Evolutionary conservation across 2,113 vertebrate species (phyloP), one percentile per base, ranked within the genome.

Genomic region (Burhinus oedicnemus): DNA sequence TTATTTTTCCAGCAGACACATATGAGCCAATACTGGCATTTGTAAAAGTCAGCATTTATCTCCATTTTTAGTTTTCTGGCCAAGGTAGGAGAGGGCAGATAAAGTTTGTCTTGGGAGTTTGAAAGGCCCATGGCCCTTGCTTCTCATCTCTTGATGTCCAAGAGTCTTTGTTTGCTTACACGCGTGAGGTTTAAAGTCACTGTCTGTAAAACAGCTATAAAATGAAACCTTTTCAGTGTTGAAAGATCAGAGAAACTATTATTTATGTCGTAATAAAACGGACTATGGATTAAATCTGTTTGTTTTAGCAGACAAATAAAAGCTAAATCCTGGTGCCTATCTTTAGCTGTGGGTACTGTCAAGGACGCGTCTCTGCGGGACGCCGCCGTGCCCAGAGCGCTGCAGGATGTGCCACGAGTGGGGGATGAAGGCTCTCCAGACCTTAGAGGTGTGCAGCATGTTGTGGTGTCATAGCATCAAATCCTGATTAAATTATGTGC

Each of bases 391-490:
- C 42, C 45, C 58, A 11, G 76, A n/a, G 54, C 0, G 0, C 79
- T 42, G 52, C 64, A n/a, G 52, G 57, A 25, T 72, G 52, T 4
- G 38, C 75, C 30, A 40, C 22, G 42, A 72, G 74, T 9, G 15
- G 62, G 57, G 40, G 64, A 44, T 49, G 52, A 75, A 89, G 55
- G 69, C 32, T 87, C 77, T 83, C 42, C 40, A 82, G 60, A 36
- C 69, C 40, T 64, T 60, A 29, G 74, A 77, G 62, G 30, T 85
- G 51, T 91, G 80, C 77, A 71, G 61, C 38, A 9, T 25, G 57
- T 62, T 77, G 78, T 51, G 58, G 91, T 93, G 62, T 94, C 93
- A 93, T 87, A 90, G 82, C 78, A 93, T 74, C 74, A 92, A 95
- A 89, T 95, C 70, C 90, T 79, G 65, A 86, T 91, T 85, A 75